phyloP scores from a whole-genome alignment of 2,888 invertebrate genomes.

The Lasioglossum figueresi region DNA sequence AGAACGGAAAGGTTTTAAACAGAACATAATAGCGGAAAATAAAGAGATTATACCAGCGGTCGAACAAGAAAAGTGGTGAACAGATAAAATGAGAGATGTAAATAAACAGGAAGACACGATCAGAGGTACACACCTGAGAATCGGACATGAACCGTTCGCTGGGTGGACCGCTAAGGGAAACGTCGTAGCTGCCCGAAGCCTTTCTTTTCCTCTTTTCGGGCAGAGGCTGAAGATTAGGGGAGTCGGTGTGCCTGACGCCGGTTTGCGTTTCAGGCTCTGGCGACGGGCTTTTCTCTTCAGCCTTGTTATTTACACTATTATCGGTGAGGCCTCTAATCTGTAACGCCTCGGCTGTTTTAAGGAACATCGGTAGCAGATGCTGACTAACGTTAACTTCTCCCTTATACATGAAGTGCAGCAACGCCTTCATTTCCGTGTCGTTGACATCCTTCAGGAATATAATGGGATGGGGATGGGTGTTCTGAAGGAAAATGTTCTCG shows the following conservation, averaged over 20 bases:
- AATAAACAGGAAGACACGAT: neutral
- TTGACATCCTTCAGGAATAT: constrained; percentile 97
- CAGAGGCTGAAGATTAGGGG: constrained; percentile 79
- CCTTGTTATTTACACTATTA: constrained; percentile 88
- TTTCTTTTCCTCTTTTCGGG: constrained; percentile 87
- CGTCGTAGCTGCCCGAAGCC: constrained; percentile 89
- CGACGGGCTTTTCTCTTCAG: constrained; percentile 78
- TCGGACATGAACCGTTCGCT: constrained; percentile 88
- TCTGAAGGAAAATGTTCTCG: constrained; percentile 95
- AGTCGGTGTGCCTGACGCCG: constrained; percentile 78
- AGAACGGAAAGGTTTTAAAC: neutral
- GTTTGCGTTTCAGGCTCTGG: constrained; percentile 80
- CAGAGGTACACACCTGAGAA: constrained; percentile 86
- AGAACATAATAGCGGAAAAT: neutral
- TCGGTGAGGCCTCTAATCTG: constrained; percentile 95
- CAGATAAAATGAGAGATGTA: neutral
- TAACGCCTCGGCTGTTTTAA: constrained; percentile 96
- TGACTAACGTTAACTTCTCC: constrained; percentile 96
- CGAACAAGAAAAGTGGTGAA: neutral
- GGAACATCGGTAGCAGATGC: constrained; percentile 94
- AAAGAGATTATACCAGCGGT: neutral
- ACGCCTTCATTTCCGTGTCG: constrained; percentile 94
- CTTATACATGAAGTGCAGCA: constrained; percentile 97
- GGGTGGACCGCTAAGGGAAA: constrained; percentile 86
- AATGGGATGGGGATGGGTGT: constrained; percentile 95